Evolutionary conservation across 2,113 vertebrate species (phyloP).

Genomic region (Gymnorhina tibicen): DNA sequence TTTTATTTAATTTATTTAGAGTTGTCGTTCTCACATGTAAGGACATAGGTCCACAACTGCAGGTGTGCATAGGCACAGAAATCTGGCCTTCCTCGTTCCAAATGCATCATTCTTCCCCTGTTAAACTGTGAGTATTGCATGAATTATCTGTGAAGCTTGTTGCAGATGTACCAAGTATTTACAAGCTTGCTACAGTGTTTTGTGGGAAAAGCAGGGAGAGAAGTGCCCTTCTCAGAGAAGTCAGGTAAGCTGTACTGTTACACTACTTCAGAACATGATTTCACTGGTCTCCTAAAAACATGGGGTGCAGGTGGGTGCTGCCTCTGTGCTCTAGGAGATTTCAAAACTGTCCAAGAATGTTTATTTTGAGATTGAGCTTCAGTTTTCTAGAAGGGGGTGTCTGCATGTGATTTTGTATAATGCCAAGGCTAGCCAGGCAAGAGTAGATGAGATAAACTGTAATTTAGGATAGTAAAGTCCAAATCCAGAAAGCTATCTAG

Average conservation of each 20-base stretch:
- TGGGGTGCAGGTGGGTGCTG: neutral
- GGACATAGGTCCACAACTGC: neutral
- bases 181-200: neutral
- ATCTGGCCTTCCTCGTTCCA: neutral
- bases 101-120: neutral
- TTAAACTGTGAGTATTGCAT: neutral
- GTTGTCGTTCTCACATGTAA: neutral
- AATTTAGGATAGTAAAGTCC: neutral
- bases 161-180: neutral
- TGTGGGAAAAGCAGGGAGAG: neutral
- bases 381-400: neutral
- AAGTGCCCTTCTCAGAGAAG: neutral
- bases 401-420: neutral
- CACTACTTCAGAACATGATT: neutral
- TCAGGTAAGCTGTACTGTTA: neutral
- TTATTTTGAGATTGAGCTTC: neutral
- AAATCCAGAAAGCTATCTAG: neutral
- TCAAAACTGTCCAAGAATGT: neutral
- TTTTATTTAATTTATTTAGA: neutral
- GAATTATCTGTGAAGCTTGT: neutral
- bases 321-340: neutral
- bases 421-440: neutral
- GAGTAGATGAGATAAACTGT: neutral
- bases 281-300: neutral
- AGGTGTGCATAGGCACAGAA: neutral